Conservation (phyloP, 2,113 vertebrate species). For the Melanotaenia duboulayi region DNA sequence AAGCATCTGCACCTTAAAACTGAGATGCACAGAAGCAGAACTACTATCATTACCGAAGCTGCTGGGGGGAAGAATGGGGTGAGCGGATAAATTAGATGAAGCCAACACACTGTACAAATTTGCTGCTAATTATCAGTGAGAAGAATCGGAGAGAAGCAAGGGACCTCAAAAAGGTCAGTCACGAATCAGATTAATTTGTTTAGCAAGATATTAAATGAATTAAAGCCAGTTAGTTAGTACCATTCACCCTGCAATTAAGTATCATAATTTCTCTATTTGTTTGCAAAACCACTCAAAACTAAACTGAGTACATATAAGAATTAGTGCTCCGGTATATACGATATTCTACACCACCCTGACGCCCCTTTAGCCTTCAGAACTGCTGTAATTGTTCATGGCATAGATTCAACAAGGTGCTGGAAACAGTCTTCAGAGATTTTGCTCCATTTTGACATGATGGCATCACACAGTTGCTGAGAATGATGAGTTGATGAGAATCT, state of each 20-base stretch:
- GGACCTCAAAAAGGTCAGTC: slow-evolving; percentile 9
- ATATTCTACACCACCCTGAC: too few species aligned
- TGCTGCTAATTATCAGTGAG: neutral
- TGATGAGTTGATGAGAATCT: too few species aligned
- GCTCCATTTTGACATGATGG: too few species aligned
- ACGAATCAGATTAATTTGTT: slow-evolving; percentile 18
- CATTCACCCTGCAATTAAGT: neutral
- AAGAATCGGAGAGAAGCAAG: slow-evolving; percentile 1
- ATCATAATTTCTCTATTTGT: neutral
- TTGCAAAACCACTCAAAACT: slow-evolving; percentile 3
- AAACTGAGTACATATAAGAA: neutral
- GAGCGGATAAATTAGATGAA: slow-evolving; percentile 40
- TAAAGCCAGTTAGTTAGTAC: neutral
- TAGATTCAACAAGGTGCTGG: too few species aligned
- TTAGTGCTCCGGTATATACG: neutral
- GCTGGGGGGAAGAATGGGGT: slow-evolving; percentile 16
- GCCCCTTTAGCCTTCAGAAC: too few species aligned
- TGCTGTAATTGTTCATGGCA: too few species aligned
- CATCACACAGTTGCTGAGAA: too few species aligned
- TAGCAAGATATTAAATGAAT: slow-evolving; percentile 23
- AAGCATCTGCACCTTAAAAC: slow-evolving; percentile 18
- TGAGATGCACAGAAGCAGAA: neutral
- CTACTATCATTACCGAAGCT: slow-evolving; percentile 18
- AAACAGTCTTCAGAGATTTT: too few species aligned
- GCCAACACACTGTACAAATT: neutral